Evolutionary conservation across 2,888 invertebrate genomes (phyloP).

Genomic region (Drosophila silvestris): DNA sequence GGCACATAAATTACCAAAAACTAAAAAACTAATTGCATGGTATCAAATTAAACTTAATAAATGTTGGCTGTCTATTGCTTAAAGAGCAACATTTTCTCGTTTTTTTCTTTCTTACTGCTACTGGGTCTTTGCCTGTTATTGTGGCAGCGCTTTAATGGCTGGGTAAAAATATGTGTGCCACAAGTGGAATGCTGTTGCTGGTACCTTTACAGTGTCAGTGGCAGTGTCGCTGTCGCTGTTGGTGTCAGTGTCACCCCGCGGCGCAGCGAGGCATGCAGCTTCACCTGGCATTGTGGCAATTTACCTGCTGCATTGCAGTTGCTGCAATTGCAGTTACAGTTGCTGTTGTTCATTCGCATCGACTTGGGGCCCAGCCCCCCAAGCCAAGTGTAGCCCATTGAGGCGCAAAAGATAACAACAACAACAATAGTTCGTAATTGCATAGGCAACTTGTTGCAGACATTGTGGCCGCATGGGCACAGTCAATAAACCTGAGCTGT

Average conservation of each 20-base stretch:
- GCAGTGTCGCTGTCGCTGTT: neutral
- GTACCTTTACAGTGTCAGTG: conserved; percentile 1
- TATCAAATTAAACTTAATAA: neutral
- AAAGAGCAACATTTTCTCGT: neutral
- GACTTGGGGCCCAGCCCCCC: conserved; percentile 10
- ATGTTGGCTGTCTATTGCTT: neutral
- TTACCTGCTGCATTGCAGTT: conserved; percentile 28
- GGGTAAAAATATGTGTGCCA: conserved; percentile 76
- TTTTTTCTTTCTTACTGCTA: neutral
- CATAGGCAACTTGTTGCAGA: conserved; percentile 48
- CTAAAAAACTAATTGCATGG: neutral
- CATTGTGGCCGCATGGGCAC: conserved; percentile 45
- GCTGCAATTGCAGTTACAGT: conserved; percentile 23
- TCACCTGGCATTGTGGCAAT: conserved; percentile 31
- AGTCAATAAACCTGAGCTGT: conserved; percentile 72
- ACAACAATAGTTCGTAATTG: conserved; percentile 49
- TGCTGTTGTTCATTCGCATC: conserved; percentile 2
- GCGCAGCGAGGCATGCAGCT: conserved; percentile 2
- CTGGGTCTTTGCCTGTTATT: neutral
- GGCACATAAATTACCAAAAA: neutral
- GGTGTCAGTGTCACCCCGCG: conserved; percentile 33
- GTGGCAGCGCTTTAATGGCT: conserved; percentile 47
- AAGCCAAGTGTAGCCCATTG: conserved; percentile 50
- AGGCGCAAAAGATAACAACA: conserved; percentile 42
- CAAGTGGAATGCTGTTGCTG: conserved; percentile 48